Base-by-base conservation (phyloP, 2,888 invertebrate genomes). In the Syrphus vitripennis region DNA sequence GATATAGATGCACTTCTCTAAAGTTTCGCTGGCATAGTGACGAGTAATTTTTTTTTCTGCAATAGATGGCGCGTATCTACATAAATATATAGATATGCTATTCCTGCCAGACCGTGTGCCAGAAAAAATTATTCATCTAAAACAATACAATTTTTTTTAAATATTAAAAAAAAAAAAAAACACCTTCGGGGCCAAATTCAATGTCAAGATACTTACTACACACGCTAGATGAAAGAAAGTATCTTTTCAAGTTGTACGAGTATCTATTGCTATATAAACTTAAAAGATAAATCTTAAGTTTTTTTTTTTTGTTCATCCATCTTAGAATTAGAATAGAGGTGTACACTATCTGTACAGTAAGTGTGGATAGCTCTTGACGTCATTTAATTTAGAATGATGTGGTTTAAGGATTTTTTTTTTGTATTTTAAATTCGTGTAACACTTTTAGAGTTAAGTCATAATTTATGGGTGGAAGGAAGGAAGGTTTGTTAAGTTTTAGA, bases 201-300 rank as follows among this genome's bases (percentile, higher is more conserved):
- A 84, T 84, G 84, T 84, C 84, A 84, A 84, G 57, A 84, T 80
- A 67, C 63, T 65, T 45, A 69, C 48, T 53, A 72, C 55, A 61
- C 67, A 19, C 61, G 31, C 19, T 19, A 42, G 24, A 67, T 67
- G 50, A 50, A 67, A 67, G 34, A 67, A 50, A 65, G 50, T 75
- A 67, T 50, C 70, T 70, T 70, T 77, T n/a, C n/a, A n/a, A n/a
- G n/a, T n/a, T n/a, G n/a, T n/a, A n/a, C n/a, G n/a, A n/a, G n/a
- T n/a, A 65, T 55, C 61, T 72, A 61, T 53, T 53, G 53, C 24
- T 42, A 57, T 45, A 42, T 63, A 29, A 45, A 29, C 63, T 42
- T 42, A 34, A n/a, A 26, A 34, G 48, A 67, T 67, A 48, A 67
- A 34, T 67, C 50, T 50, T 9, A 24, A 37, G 16, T 65, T 67